Evolutionary conservation across 2,797 vertebrate species (phyloP).

Genomic region (Muraenolepis orangiensis): DNA sequence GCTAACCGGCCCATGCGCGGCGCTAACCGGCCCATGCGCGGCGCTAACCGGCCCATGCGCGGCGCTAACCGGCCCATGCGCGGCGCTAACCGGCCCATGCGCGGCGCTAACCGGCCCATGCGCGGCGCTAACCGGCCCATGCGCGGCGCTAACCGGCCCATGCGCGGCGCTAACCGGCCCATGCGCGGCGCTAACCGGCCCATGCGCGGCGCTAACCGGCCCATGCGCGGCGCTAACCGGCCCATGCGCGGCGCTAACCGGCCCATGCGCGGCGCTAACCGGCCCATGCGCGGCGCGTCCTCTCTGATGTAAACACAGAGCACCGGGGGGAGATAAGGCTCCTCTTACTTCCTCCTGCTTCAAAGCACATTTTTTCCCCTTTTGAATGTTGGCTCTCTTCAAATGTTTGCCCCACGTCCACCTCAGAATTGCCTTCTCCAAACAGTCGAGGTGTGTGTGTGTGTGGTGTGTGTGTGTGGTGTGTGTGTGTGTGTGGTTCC

Average conservation of each 20-base stretch:
- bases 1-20: neutral
- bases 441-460: conserved; percentile 42
- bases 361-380: conserved; percentile 57
- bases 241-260: neutral
- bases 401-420: conserved; percentile 61
- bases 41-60: neutral
- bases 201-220: neutral
- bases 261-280: neutral
- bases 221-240: neutral
- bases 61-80: neutral
- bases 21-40: neutral
- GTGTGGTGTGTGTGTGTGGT: conserved; percentile 38
- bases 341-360: conserved; percentile 45
- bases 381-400: conserved; percentile 56
- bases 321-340: conserved; percentile 46
- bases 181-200: neutral
- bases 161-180: neutral
- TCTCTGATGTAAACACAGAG: conserved; percentile 33
- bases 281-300: neutral
- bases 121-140: neutral
- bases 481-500: conserved; percentile 42
- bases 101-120: neutral
- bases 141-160: neutral
- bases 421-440: conserved; percentile 45
- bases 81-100: neutral